Conservation (phyloP, 2,888 invertebrate genomes). For the Drosophila infuscata region DNA sequence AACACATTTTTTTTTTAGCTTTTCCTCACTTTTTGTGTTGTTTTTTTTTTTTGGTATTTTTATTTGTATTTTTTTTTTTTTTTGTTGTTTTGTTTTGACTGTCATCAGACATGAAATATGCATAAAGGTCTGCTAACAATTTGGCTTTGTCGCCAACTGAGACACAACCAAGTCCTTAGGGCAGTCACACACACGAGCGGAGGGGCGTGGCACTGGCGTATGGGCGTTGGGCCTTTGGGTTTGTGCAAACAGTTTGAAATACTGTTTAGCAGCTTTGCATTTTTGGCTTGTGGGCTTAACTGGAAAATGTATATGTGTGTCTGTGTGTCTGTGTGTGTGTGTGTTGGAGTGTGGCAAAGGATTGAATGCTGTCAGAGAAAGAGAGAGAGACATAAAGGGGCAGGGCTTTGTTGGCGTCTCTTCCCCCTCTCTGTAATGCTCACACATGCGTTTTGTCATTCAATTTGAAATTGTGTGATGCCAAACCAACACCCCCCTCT, state of each 20-base stretch:
- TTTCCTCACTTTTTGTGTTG: slow-evolving; percentile 2
- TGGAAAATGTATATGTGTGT: slow-evolving; percentile 5
- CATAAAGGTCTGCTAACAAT: slow-evolving; percentile 69
- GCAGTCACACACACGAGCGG: slow-evolving; percentile 27
- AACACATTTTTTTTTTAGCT: slow-evolving; percentile 1
- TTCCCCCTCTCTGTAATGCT: slow-evolving; percentile 21
- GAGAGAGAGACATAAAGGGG: not conserved
- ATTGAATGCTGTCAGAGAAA: slow-evolving; percentile 37
- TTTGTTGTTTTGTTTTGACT: slow-evolving; percentile 29
- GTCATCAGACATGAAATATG: slow-evolving; percentile 72
- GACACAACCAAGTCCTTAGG: slow-evolving; percentile 32
- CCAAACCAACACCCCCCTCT: not conserved
- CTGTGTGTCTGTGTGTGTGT: not conserved
- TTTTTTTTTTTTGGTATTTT: not conserved
- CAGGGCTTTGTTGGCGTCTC: not conserved
- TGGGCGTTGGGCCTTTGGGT: slow-evolving; percentile 18
- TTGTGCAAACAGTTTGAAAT: slow-evolving; percentile 71
- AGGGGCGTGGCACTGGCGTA: slow-evolving; percentile 39
- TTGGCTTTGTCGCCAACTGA: slow-evolving; percentile 46
- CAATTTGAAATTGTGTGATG: slow-evolving; percentile 63
- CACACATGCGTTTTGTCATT: slow-evolving; percentile 75
- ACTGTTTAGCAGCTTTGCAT: slow-evolving; percentile 79
- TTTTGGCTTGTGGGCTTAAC: slow-evolving; percentile 73
- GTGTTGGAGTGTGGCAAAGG: slow-evolving; percentile 29
- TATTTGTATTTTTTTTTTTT: not conserved